A percentile compares a stretch with the other conserved stretches of the same genome.
These are phyloP conservation scores for Arrhamphus sclerolepis DNA, from an alignment of 2,797 vertebrate species.

Conservation along the genomic window DNA sequence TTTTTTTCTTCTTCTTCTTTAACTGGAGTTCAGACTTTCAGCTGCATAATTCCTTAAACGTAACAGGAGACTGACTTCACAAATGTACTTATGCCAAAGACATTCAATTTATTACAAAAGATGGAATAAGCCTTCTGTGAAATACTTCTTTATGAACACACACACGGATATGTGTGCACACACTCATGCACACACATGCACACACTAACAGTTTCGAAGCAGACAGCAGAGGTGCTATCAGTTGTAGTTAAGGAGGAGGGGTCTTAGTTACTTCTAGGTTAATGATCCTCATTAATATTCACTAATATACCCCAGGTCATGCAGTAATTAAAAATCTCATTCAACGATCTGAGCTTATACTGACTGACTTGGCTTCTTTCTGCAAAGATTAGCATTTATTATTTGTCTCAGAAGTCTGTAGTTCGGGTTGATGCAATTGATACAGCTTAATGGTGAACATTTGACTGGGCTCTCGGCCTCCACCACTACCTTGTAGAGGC, in stretches of 20 bases:
- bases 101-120: constrained; percentile 28
- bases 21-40: constrained; percentile 32
- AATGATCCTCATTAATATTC: constrained; percentile 88
- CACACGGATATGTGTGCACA: background rate
- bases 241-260: constrained; percentile 85
- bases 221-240: constrained; percentile 77
- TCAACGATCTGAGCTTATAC: constrained; percentile 77
- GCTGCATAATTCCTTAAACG: constrained; percentile 22
- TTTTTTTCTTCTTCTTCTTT: no score
- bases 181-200: constrained; percentile 18
- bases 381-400: constrained; percentile 73
- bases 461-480: constrained; percentile 44
- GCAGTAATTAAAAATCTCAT: constrained; percentile 90
- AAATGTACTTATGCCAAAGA: constrained; percentile 59
- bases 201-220: constrained; percentile 38
- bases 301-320: constrained; percentile 88
- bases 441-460: constrained; percentile 42
- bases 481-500: constrained; percentile 35
- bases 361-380: constrained; percentile 71
- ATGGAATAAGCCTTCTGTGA: constrained; percentile 25
- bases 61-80: constrained; percentile 32
- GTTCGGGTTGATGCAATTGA: constrained; percentile 45
- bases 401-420: constrained; percentile 70
- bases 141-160: constrained; percentile 6
- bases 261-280: constrained; percentile 88